Evolutionary conservation across 2,113 vertebrate genomes (phyloP).

Genomic region (Alethe castanea): DNA sequence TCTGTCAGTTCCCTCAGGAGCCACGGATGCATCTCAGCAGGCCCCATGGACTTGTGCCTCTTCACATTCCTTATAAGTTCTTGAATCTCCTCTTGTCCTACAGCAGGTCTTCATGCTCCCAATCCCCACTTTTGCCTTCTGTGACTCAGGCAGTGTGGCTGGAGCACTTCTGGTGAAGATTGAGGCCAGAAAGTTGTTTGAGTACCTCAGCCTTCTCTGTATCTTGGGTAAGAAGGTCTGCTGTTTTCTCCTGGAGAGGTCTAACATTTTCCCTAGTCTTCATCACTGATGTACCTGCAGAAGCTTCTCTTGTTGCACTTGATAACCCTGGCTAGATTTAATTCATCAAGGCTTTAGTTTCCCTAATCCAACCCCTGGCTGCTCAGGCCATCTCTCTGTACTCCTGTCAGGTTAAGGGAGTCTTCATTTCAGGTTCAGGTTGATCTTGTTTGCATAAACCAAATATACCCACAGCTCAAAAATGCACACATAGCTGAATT

Average conservation of each 20-base stretch:
- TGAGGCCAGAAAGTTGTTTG: background rate
- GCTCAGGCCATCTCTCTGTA: background rate
- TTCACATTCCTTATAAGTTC: background rate
- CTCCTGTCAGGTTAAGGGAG: background rate
- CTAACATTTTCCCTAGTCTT: background rate
- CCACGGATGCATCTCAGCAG: fast-evolving
- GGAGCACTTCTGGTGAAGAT: background rate
- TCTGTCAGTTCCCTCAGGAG: background rate
- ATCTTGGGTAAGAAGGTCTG: background rate
- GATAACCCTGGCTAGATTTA: background rate
- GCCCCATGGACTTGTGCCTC: background rate
- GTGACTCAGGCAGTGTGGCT: background rate
- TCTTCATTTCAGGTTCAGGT: background rate
- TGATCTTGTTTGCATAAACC: background rate
- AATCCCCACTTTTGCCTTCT: too few relatives aligned
- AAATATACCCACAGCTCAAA: background rate
- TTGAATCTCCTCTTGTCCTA: background rate
- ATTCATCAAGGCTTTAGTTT: background rate
- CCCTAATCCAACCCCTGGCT: background rate
- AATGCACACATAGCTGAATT: background rate
- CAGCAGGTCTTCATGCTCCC: background rate
- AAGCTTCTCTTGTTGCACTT: background rate
- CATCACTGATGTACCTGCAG: background rate
- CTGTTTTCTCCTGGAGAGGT: background rate
- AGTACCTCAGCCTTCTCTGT: background rate